These are phyloP conservation scores for Acinonyx jubatus DNA, from an alignment of 2,113 vertebrate genomes.

Conservation along the genomic window DNA sequence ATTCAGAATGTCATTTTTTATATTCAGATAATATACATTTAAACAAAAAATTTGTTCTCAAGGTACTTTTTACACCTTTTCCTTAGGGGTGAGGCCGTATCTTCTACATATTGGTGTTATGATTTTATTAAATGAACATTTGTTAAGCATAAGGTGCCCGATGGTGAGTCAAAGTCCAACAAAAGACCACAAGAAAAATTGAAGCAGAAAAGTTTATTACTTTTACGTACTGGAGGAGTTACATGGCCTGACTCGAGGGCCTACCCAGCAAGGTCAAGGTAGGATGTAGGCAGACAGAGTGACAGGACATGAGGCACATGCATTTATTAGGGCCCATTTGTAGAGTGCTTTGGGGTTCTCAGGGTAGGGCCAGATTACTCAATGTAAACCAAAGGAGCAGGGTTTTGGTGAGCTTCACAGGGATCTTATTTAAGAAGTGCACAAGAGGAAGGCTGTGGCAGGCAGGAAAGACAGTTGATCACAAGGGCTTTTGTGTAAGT, in stretches of 20 bases:
- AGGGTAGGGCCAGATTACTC: not conserved
- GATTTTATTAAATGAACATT: not conserved
- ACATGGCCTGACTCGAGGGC: not conserved
- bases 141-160: not conserved
- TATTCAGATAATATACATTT: not conserved
- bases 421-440: not conserved
- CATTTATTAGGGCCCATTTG: not conserved
- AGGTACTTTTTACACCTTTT: not conserved
- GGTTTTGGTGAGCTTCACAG: not conserved
- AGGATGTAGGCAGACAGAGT: not conserved
- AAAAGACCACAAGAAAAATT: not conserved
- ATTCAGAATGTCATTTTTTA: not conserved
- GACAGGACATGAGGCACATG: not conserved
- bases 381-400: not conserved
- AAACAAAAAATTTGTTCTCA: not conserved
- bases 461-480: not conserved
- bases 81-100: not conserved
- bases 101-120: not conserved
- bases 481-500: not conserved
- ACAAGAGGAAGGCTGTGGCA: not conserved
- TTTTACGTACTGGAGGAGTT: not conserved
- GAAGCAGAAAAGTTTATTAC: not conserved
- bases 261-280: not conserved
- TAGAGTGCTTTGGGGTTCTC: not conserved
- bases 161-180: not conserved